Percentiles rank a stretch among this genome's conserved stretches.
These are phyloP conservation scores for Philhelius pedissequus DNA, from an alignment of 2,888 invertebrate species.

Conservation along the genomic window DNA sequence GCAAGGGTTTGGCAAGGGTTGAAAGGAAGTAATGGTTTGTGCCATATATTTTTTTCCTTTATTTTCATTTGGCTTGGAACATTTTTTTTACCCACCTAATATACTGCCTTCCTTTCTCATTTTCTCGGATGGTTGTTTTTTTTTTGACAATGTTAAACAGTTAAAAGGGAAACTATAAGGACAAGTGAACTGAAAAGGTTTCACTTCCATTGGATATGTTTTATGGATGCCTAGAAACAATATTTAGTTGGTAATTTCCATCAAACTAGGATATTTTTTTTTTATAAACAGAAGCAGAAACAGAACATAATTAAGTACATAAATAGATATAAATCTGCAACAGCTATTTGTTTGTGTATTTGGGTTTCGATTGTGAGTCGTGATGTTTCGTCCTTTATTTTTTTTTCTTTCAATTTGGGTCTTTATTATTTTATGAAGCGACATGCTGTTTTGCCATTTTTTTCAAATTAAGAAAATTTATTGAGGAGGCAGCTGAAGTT, in stretches of 20 bases:
- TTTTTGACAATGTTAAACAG: not conserved
- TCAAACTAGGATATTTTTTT: not conserved
- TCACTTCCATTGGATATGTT: not conserved
- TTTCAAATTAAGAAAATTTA: slow-evolving; percentile 4
- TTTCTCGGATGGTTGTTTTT: not conserved
- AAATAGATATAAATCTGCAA: slow-evolving; percentile 32
- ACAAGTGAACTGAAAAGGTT: slow-evolving; percentile 54
- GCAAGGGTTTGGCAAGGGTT: not conserved
- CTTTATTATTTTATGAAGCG: not conserved
- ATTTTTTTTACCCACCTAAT: not conserved
- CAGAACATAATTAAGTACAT: not conserved
- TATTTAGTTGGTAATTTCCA: not conserved
- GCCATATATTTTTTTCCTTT: slow-evolving; percentile 39
- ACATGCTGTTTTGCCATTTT: slow-evolving; percentile 6
- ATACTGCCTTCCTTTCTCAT: not conserved
- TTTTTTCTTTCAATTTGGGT: not conserved
- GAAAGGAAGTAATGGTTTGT: slow-evolving; percentile 1
- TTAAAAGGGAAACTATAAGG: slow-evolving; percentile 34
- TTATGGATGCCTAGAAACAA: not conserved
- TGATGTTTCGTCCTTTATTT: not conserved
- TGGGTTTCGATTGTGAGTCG: slow-evolving; percentile 19
- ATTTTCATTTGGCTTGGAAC: slow-evolving; percentile 5
- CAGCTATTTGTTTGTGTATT: slow-evolving; percentile 37
- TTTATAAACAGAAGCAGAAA: no score
- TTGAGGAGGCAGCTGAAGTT: not conserved